Percentiles rank a stretch among this genome's conserved stretches.
These are phyloP conservation scores for Thinocorus orbignyianus DNA, from an alignment of 2,113 vertebrate species.

Conservation along the genomic window DNA sequence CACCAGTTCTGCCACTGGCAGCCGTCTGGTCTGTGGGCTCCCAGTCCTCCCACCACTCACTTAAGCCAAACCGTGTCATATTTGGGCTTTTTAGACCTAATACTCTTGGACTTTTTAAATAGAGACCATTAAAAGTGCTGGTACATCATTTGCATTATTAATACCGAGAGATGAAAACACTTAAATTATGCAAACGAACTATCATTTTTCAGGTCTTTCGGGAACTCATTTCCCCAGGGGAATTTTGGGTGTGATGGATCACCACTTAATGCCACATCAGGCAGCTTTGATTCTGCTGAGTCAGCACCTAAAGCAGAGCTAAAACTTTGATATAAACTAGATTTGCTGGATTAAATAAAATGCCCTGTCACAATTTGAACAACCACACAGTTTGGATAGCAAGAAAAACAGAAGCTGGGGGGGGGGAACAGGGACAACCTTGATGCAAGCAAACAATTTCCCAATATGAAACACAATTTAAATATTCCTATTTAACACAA, in stretches of 20 bases:
- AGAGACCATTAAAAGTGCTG: neutral
- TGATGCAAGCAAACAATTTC: neutral
- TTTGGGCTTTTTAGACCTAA: constrained; percentile 30
- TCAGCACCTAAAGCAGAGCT: neutral
- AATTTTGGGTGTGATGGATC: constrained; percentile 20
- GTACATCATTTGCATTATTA: constrained; percentile 57
- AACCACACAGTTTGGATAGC: neutral
- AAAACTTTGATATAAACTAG: neutral
- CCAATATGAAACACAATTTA: neutral
- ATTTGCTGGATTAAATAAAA: neutral
- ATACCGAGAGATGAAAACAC: constrained; percentile 35
- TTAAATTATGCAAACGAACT: constrained; percentile 42
- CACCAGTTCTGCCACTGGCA: neutral
- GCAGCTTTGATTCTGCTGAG: neutral
- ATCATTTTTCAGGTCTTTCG: neutral
- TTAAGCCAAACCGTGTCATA: neutral
- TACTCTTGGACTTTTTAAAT: neutral
- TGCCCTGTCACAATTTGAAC: neutral
- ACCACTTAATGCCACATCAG: neutral
- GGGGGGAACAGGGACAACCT: neutral
- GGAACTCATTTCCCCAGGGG: constrained; percentile 5
- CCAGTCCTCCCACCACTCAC: constrained; percentile 2
- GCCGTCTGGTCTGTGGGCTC: neutral
- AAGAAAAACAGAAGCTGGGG: neutral
- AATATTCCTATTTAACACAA: too few relatives aligned